phyloP scores from a whole-genome alignment of 1,140 invertebrate species.

The Ridgeia piscesae region DNA sequence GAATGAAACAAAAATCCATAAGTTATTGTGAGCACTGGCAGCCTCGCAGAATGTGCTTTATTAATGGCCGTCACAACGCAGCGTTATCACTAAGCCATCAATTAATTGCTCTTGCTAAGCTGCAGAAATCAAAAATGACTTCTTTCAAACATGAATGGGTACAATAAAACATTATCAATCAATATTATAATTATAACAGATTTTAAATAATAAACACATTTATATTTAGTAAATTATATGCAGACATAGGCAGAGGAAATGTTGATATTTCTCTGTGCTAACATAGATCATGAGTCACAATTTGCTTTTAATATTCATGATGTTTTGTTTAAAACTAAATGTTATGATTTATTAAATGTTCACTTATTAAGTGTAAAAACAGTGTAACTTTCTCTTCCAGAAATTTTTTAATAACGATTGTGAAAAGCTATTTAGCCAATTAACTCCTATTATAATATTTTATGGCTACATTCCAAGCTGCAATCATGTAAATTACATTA shows the following conservation, averaged over 20 bases:
- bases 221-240: background rate
- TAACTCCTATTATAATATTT: no score
- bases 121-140: background rate
- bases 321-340: background rate
- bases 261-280: background rate
- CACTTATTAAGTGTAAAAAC: background rate
- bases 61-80: background rate
- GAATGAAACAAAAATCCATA: constrained; percentile 1
- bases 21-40: background rate
- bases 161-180: no score
- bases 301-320: background rate
- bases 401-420: background rate
- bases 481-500: no score
- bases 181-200: no score
- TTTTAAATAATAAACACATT: background rate
- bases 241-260: background rate
- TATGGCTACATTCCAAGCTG: no score
- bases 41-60: background rate
- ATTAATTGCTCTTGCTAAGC: background rate
- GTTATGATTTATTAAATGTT: background rate
- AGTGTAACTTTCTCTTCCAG: background rate
- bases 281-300: background rate
- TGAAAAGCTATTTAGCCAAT: no score
- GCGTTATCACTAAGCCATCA: background rate
- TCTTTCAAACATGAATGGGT: no score